Conservation (phyloP, 1,140 invertebrate genomes). For the Carcinoscorpius rotundicauda region DNA sequence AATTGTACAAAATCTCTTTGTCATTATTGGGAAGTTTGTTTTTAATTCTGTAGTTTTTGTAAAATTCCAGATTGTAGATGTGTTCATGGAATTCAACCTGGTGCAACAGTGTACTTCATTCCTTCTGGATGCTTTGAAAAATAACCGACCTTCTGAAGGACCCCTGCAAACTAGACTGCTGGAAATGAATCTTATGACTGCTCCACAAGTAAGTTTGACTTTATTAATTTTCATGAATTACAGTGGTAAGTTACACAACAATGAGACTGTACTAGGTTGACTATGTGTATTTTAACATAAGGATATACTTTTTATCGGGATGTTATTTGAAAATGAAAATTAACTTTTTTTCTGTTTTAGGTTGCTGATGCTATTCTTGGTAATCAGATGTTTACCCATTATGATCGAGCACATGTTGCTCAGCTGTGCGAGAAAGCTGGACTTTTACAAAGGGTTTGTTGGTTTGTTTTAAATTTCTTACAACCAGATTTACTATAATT, state of each 20-base stretch:
- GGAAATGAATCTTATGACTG: conserved; percentile 98
- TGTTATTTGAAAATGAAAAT: no score
- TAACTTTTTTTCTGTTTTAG: no score
- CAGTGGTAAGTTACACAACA: no score
- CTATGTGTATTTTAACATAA: no score
- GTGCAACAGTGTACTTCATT: conserved; percentile 98
- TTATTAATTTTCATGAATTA: no score
- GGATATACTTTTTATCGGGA: no score
- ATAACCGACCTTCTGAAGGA: conserved; percentile 89
- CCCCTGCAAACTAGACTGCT: conserved; percentile 88
- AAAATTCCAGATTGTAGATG: conserved; percentile 66
- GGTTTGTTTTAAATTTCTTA: no score
- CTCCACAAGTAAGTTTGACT: conserved; percentile 61
- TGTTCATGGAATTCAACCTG: conserved; percentile 98
- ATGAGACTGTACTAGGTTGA: no score
- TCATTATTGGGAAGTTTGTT: no score
- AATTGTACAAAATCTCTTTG: no score
- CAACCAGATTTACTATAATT: no score
- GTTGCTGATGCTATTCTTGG: conserved; percentile 94
- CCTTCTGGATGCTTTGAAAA: conserved; percentile 93
- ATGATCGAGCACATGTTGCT: conserved; percentile 92
- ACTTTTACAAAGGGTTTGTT: conserved; percentile 60
- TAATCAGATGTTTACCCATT: conserved; percentile 99
- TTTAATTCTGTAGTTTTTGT: no score
- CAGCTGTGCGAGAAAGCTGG: conserved; percentile 98